A percentile compares a stretch with the other conserved stretches of the same genome.
phyloP scores from a whole-genome alignment of 2,113 vertebrate genomes.

The Strix uralensis region DNA sequence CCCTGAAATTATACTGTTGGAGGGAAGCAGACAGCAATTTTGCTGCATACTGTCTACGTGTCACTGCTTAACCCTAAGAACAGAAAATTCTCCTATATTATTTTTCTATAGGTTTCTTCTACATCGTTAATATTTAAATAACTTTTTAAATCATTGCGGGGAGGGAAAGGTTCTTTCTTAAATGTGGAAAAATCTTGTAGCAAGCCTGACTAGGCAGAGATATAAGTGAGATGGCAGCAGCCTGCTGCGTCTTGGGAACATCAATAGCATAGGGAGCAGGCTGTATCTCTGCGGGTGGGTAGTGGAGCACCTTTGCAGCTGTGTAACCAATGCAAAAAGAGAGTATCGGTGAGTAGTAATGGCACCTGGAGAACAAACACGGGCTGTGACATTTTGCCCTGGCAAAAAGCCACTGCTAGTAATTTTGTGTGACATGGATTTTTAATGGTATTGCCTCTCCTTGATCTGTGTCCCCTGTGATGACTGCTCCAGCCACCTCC shows the following conservation, averaged over 20 bases:
- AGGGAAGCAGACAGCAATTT: neutral
- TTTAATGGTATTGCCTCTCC: neutral
- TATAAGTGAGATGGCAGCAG: conserved; percentile 23
- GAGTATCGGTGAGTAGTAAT: neutral
- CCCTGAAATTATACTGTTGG: neutral
- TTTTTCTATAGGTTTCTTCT: conserved; percentile 29
- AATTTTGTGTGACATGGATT: neutral
- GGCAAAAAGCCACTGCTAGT: neutral
- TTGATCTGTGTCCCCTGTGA: conserved; percentile 2
- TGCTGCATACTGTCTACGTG: neutral
- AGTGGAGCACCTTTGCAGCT: neutral
- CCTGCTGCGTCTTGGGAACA: neutral
- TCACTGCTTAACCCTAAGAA: conserved; percentile 9
- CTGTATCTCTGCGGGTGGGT: neutral
- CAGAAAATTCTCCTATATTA: neutral
- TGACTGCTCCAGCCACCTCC: neutral
- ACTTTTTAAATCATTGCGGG: neutral
- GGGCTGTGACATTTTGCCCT: conserved; percentile 24
- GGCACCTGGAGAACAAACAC: neutral
- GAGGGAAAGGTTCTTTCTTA: neutral
- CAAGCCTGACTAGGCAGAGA: conserved; percentile 31
- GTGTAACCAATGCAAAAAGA: neutral
- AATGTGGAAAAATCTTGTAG: conserved; percentile 22
- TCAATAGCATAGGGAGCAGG: neutral
- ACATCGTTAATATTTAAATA: conserved; percentile 62